Evolutionary conservation across 2,113 vertebrate species (phyloP), one percentile per base, ranked within the genome.

Genomic region (Montifringilla adamsi): DNA sequence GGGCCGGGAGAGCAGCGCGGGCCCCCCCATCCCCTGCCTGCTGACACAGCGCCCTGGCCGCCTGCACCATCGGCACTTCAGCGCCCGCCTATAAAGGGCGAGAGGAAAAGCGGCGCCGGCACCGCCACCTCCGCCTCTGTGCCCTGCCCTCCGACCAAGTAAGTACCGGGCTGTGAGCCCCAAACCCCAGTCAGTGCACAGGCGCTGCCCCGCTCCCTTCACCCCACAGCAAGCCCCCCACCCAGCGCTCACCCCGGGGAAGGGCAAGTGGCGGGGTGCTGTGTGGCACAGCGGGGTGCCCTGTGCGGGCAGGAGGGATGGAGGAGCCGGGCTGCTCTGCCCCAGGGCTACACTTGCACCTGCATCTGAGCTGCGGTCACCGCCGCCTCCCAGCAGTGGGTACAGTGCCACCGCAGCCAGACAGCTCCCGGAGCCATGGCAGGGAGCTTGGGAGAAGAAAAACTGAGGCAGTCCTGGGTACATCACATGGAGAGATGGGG

Each of bases 31-130:
- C 27, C 88, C 80, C 92, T 83, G 56, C 59, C 84, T 89, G 97
- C 97, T 96, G 97, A 97, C 97, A 96, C 97, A 96, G 97, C 96
- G 20, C 88, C 82, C 96, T 81, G 74, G 9, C 39, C 10, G 60
- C 81, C 87, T 95, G 87, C 95, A 68, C 93, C 84, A 82, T 88
- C 82, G 95, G 85, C 96, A 73, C 82, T 93, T 93, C 80, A 41
- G 56, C 30, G n/a, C 89, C 92, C 5, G 76, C 56, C 87, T 98
- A 97, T 98, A 98, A 98, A 98, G 92, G 64, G 92, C 53, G 28
- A 67, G 11, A n/a, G 88, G 39, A 46, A 31, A 50, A 89, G 91
- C 77, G 41, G 82, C 43, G 30, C 85, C 91, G 73, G 72, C 96
- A 91, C 94, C 66, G 74, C 95, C 89, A 83, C 85, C 94, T 87